Evolutionary conservation across 2,797 vertebrate genomes (phyloP), one percentile per base, ranked within the genome.

Genomic region (Neostethus bicornis): DNA sequence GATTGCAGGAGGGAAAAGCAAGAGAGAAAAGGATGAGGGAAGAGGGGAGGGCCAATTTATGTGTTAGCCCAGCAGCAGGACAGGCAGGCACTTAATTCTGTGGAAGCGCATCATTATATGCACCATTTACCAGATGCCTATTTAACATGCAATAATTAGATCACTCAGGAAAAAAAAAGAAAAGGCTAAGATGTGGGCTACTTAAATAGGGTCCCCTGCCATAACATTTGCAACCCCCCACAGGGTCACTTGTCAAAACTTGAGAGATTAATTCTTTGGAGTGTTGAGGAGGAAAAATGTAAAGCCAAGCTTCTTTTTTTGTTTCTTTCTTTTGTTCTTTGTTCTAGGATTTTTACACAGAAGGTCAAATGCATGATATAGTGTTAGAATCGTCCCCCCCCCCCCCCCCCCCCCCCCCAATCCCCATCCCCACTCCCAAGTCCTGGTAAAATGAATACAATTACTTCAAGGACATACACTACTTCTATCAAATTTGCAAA

Each of bases 111-210:
- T 92, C 90, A 92, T 93, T 93, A 92, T 91, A 91, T 87, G 91
- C 90, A 87, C 90, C 91, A 92, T 93, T 93, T 92, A 91, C 90
- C 91, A 92, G 91, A 91, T 91, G 91, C 91, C 90, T 89, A 93
- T 93, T 93, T 92, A 93, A 93, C 91, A 93, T 92, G 91, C 91
- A 92, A 92, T 93, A 93, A 92, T 93, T 92, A 92, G 91, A 92
- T 92, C 90, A 88, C 87, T 85, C 89, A 86, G 84, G 52, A 28
- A 35, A 29, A 49, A 39, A 72, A 63, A 19, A 32, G 48, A 75
- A 75, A 72, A 70, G 62, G 66, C 56, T 8, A 70, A 74, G 77
- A 86, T 35, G 57, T 80, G 72, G 80, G 68, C 81, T 84, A 83
- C 81, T 87, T 88, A 89, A 91, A 90, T 77, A 81, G 83, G 83